Conservation (phyloP, 2,797 vertebrate genomes). For the Tenualosa thibaudeaui region DNA sequence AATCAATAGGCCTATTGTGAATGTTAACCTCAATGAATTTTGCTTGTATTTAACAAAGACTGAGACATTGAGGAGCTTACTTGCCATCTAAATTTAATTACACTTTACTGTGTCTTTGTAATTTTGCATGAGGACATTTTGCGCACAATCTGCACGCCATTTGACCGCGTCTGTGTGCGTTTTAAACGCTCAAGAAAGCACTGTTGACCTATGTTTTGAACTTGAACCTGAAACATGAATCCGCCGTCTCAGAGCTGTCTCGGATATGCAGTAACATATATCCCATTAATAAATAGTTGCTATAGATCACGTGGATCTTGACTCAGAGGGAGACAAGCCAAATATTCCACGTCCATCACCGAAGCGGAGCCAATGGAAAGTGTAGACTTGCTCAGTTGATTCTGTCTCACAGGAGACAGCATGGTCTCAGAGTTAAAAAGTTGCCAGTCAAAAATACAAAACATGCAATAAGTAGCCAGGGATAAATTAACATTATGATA, state of each 20-base stretch:
- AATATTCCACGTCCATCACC: constrained; percentile 53
- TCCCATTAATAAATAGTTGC: constrained; percentile 57
- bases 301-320: constrained; percentile 50
- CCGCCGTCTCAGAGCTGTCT: constrained; percentile 42
- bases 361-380: constrained; percentile 29
- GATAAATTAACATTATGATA: neutral
- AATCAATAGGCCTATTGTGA: neutral
- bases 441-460: neutral
- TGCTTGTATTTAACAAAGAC: neutral
- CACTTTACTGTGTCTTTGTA: neutral
- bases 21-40: neutral
- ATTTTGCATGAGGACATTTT: neutral
- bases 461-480: neutral
- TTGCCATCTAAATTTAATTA: neutral
- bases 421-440: neutral
- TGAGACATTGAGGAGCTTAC: neutral
- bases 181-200: neutral
- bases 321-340: constrained; percentile 45
- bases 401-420: constrained; percentile 27
- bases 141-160: neutral
- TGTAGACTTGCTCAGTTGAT: constrained; percentile 30
- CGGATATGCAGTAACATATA: constrained; percentile 38
- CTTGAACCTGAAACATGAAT: constrained; percentile 42
- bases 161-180: neutral
- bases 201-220: constrained; percentile 44